These are phyloP conservation scores for Candoia aspera DNA, from an alignment of 2,113 vertebrate species.

Conservation along the genomic window DNA sequence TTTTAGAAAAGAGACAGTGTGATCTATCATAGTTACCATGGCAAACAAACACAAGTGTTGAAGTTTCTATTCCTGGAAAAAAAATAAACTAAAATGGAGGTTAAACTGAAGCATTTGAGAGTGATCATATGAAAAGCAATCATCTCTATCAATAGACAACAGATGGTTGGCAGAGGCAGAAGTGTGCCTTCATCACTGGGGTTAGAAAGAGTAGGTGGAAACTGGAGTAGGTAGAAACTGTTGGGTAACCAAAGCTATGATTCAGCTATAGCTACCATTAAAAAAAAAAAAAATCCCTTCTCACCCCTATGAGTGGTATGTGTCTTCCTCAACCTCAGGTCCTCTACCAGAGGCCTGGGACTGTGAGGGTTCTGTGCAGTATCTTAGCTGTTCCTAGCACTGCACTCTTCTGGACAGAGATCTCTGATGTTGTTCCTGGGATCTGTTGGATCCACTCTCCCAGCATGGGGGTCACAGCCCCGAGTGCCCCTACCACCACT, in stretches of 20 bases:
- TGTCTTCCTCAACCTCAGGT: too few relatives aligned
- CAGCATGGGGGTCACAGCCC: too few relatives aligned
- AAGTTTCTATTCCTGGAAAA: not conserved
- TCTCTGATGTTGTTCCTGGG: too few relatives aligned
- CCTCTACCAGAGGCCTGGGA: too few relatives aligned
- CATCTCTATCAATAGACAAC: not conserved
- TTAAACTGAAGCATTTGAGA: not conserved
- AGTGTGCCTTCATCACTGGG: not conserved
- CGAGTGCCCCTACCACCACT: too few relatives aligned
- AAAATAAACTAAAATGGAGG: not conserved
- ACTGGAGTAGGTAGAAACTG: not conserved
- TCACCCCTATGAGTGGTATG: too few relatives aligned
- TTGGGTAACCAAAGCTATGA: not conserved
- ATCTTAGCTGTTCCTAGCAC: too few relatives aligned
- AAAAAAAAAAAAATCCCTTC: not conserved
- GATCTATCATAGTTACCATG: slow-evolving; percentile 11
- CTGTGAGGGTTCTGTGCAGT: too few relatives aligned
- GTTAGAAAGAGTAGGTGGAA: not conserved
- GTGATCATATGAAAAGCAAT: not conserved
- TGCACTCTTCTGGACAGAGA: too few relatives aligned
- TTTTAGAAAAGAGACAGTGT: not conserved
- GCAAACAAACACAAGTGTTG: not conserved
- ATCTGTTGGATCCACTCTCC: too few relatives aligned
- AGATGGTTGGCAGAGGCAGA: not conserved
- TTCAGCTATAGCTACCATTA: not conserved